Evolutionary conservation across 2,113 vertebrate species (phyloP).

Genomic region (Tachycineta bicolor): DNA sequence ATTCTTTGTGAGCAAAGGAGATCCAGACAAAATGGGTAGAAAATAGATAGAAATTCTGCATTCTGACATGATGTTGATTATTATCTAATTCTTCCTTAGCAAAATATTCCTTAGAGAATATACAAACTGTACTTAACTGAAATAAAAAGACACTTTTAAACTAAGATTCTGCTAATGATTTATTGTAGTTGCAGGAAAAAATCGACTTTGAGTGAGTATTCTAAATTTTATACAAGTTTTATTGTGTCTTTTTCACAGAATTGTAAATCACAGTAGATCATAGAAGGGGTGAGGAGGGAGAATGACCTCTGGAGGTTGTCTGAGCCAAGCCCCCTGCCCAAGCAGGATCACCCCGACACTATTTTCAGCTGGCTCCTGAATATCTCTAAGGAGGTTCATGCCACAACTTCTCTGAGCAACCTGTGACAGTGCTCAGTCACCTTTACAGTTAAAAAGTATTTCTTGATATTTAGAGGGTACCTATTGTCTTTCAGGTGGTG

Average conservation of each 20-base stretch:
- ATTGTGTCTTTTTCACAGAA: not conserved
- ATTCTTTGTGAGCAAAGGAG: not conserved
- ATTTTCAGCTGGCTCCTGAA: not conserved
- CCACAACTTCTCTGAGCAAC: not conserved
- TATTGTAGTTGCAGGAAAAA: not conserved
- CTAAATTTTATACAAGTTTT: not conserved
- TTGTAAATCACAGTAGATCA: not conserved
- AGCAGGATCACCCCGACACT: not conserved
- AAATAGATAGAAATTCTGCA: not conserved
- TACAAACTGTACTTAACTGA: not conserved
- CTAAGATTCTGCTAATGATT: not conserved
- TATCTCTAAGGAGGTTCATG: not conserved
- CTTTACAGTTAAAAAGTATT: not conserved
- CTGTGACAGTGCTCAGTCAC: not conserved
- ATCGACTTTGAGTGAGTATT: not conserved
- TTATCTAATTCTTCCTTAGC: not conserved
- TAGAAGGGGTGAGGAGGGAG: not conserved
- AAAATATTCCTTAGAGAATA: not conserved
- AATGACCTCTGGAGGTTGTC: not conserved
- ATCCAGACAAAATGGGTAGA: not conserved
- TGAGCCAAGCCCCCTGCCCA: not conserved
- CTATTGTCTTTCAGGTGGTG: not conserved
- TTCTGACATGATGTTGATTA: not conserved
- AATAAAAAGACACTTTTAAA: not conserved
- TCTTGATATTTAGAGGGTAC: not conserved